Conservation (phyloP, 2,888 invertebrate species). For the Rhaphigaster nebulosa region DNA sequence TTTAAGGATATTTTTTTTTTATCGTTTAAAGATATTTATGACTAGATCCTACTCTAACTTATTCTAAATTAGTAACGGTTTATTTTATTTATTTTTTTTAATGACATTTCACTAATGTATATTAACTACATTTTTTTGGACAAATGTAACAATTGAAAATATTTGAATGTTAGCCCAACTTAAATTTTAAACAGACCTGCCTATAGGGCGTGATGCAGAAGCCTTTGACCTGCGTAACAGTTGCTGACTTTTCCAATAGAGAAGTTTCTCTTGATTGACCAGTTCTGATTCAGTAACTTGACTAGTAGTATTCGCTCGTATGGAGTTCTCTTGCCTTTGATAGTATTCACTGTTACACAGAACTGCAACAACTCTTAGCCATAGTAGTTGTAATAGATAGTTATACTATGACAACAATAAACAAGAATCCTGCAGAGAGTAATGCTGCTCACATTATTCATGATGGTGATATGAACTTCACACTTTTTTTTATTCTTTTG, state of each 20-base stretch:
- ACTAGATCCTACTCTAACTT: too few relatives aligned
- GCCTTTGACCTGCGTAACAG: constrained; percentile 16
- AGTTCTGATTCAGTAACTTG: constrained; percentile 24
- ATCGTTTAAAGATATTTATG: too few relatives aligned
- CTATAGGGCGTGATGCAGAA: not conserved
- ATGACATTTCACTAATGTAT: too few relatives aligned
- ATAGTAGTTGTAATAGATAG: not conserved
- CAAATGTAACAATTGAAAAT: too few relatives aligned
- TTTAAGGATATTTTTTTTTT: too few relatives aligned
- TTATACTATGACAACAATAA: not conserved
- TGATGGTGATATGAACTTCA: too few relatives aligned
- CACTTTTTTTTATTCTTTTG: too few relatives aligned
- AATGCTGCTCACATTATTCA: too few relatives aligned
- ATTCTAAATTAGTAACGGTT: too few relatives aligned
- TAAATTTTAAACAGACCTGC: not conserved
- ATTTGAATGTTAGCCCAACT: not conserved
- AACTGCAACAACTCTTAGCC: not conserved
- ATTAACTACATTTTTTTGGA: too few relatives aligned
- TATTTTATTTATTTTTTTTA: too few relatives aligned
- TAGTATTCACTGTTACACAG: not conserved
- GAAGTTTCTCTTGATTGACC: constrained; percentile 25
- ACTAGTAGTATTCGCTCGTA: constrained; percentile 1
- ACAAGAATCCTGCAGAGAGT: not conserved
- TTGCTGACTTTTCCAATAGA: constrained; percentile 30
- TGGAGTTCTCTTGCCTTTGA: not conserved